Conservation (phyloP, 2,113 vertebrate genomes). For the Callopanchax toddi region DNA sequence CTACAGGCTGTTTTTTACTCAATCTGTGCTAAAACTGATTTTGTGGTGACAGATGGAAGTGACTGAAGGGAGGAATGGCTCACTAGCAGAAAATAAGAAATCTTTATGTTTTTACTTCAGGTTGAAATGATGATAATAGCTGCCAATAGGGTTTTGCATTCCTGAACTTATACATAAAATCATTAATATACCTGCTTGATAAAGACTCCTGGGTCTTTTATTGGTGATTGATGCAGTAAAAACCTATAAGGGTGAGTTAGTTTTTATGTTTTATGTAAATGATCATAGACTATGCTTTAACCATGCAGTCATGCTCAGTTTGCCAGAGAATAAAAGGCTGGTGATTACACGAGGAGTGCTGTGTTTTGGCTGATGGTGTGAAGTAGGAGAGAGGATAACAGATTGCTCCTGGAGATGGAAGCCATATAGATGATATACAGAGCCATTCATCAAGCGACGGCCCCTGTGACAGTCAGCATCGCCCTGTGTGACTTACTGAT, state of each 20-base stretch:
- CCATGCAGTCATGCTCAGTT: background rate
- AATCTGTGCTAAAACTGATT: conserved; percentile 33
- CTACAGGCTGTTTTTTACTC: conserved; percentile 30
- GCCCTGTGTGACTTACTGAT: conserved; percentile 27
- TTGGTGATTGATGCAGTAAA: background rate
- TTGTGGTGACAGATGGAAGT: conserved; percentile 60
- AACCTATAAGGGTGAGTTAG: background rate
- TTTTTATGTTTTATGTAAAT: too few relatives aligned
- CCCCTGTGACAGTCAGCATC: conserved; percentile 34
- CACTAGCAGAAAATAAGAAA: conserved; percentile 22
- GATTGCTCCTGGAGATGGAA: conserved; percentile 46
- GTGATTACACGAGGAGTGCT: conserved; percentile 1
- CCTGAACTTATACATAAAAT: too few relatives aligned
- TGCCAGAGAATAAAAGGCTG: conserved; percentile 6
- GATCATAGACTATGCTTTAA: background rate
- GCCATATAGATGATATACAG: conserved; percentile 43
- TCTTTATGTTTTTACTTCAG: conserved; percentile 5
- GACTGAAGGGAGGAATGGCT: conserved; percentile 34
- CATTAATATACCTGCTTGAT: background rate
- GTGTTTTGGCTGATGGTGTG: conserved; percentile 7
- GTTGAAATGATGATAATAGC: too few relatives aligned
- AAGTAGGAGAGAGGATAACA: conserved; percentile 31
- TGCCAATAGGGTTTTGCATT: too few relatives aligned
- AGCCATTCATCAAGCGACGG: conserved; percentile 48
- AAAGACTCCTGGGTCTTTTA: background rate